Conservation (phyloP, 2,888 invertebrate species). For the Philaethria dido region DNA sequence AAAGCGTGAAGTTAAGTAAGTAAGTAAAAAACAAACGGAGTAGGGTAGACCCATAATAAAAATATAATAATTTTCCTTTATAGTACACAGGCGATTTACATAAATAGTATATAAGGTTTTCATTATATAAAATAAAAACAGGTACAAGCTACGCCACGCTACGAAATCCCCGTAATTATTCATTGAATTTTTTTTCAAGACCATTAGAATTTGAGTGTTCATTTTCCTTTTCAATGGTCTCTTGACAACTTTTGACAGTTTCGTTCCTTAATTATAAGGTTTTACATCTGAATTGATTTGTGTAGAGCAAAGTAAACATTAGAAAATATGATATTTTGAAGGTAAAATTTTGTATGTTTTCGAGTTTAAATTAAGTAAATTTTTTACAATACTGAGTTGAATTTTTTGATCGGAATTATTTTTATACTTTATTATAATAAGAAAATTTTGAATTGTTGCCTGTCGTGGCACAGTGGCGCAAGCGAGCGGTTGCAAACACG, state of each 20-base stretch:
- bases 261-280: conserved; percentile 19
- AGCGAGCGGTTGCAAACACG: too few relatives aligned
- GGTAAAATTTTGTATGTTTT: not conserved
- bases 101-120: too few relatives aligned
- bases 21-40: too few relatives aligned
- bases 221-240: conserved; percentile 25
- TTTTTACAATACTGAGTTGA: not conserved
- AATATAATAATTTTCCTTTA: too few relatives aligned
- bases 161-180: conserved; percentile 13
- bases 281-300: conserved; percentile 13
- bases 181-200: conserved; percentile 21
- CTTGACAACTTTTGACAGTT: conserved; percentile 27
- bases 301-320: conserved; percentile 12
- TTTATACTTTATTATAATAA: too few relatives aligned
- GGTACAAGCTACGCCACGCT: not conserved
- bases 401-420: not conserved
- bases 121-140: not conserved
- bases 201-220: conserved; percentile 20
- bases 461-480: too few relatives aligned
- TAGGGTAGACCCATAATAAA: too few relatives aligned
- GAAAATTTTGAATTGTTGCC: too few relatives aligned
- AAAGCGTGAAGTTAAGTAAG: too few relatives aligned
- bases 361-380: conserved; percentile 1
- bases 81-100: too few relatives aligned
- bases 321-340: conserved; percentile 12